These are phyloP conservation scores for Holacanthella duospinosa DNA, from an alignment of 2,888 invertebrate species.

Conservation along the genomic window DNA sequence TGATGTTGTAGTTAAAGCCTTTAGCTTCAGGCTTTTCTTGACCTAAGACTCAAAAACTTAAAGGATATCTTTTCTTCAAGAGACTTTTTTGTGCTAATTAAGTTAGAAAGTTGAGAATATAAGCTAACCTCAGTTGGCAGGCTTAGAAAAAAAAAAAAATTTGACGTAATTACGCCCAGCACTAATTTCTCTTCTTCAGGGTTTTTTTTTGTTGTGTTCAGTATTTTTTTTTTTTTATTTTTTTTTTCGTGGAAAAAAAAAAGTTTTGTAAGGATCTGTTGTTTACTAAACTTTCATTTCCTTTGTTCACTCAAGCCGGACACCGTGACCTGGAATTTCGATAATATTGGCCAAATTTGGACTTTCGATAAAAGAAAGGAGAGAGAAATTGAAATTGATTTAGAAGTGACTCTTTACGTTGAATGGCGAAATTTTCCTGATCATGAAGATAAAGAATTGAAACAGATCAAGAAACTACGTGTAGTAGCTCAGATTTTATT, in stretches of 20 bases:
- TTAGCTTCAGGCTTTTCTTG: too few relatives aligned
- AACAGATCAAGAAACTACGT: not conserved
- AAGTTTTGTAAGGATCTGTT: too few relatives aligned
- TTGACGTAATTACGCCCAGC: not conserved
- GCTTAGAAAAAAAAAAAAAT: not conserved
- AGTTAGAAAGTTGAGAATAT: too few relatives aligned
- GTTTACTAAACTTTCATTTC: not conserved
- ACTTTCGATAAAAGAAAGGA: not conserved
- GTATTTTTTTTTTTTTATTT: too few relatives aligned
- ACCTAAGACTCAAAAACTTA: too few relatives aligned
- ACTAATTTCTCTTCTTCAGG: not conserved
- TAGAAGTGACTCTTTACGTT: not conserved
- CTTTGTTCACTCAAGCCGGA: not conserved
- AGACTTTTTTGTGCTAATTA: too few relatives aligned
- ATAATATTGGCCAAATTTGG: not conserved
- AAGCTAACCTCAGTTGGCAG: too few relatives aligned
- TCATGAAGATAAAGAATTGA: not conserved
- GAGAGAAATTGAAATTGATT: not conserved
- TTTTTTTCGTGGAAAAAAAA: too few relatives aligned
- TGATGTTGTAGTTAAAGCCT: too few relatives aligned
- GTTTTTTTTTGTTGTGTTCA: not conserved
- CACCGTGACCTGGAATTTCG: slow-evolving; percentile 1
- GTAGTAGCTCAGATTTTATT: not conserved
- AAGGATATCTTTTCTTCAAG: too few relatives aligned
- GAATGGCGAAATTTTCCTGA: not conserved